Conservation (phyloP, 92 coral and sea anemone genomes). For the Parazoanthus darwini region DNA sequence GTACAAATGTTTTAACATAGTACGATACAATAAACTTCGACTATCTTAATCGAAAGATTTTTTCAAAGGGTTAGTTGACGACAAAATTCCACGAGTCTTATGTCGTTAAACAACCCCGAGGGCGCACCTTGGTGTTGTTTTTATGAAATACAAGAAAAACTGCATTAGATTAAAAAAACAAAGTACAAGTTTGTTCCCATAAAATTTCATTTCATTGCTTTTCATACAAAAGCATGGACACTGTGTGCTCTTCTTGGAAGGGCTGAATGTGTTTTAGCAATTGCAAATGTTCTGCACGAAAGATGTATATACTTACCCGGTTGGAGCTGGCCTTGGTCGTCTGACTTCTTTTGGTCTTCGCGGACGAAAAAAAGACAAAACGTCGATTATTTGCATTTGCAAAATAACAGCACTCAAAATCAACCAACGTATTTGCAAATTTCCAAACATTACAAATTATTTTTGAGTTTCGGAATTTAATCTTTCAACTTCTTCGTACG, state of each 20-base stretch:
- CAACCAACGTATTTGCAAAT: not conserved
- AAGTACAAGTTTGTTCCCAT: not conserved
- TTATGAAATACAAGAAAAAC: not conserved
- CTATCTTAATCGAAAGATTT: not conserved
- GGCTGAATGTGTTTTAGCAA: not conserved
- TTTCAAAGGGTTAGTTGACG: not conserved
- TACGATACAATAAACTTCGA: not conserved
- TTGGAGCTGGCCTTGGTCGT: not conserved
- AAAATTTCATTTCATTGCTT: too few relatives aligned
- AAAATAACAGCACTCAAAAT: not conserved
- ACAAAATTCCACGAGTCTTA: not conserved
- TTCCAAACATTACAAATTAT: not conserved
- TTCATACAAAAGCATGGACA: not conserved
- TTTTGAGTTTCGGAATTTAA: not conserved
- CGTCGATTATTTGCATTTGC: not conserved
- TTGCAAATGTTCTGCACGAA: not conserved
- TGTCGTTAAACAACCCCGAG: not conserved
- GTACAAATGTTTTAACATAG: not conserved
- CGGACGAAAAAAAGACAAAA: conserved; percentile 21
- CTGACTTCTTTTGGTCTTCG: not conserved
- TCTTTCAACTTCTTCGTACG: not conserved
- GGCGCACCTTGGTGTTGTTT: not conserved
- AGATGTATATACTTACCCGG: not conserved
- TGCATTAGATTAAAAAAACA: not conserved
- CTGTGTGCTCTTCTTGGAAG: not conserved